Evolutionary conservation across 2,797 vertebrate species (phyloP), one percentile per base, ranked within the genome.

Genomic region (Molossus alvarezi): DNA sequence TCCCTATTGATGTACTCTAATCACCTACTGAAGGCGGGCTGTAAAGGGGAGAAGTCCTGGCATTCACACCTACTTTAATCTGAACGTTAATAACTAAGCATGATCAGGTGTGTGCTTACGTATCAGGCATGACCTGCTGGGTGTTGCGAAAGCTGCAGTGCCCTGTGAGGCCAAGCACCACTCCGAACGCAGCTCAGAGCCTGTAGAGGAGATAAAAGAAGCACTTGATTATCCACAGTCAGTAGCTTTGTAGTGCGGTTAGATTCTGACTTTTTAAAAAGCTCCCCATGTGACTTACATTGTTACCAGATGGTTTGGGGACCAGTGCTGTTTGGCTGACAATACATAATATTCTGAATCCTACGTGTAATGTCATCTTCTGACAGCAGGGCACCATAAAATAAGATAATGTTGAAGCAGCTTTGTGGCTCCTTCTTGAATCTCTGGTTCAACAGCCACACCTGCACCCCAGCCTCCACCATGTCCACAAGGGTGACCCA

Each of bases 181-280:
- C 37, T 51, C 64, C 79, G 41, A 48, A 79, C 64, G 48, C 15
- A 67, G 18, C 23, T 96, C 64, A 58, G 88, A 85, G 57, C n/a
- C 55, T 90, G 55, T 41, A 73, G 15, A 86, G 53, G 58, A 85
- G 37, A 14, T 20, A 33, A 62, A 15, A 85, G 41, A 94, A 55
- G 10, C 8, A 57, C 29, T 58, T 72, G 41, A 60, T 23, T 80
- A 88, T 57, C 23, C 29, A 83, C 57, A 80, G 20, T 86, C 69
- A 65, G 37, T 62, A 60, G 77, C 69, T 62, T 58, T 71, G 20
- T 53, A 13, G 53, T 81, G 25, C 37, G 4, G 25, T 29, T 17
- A 83, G 29, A 51, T 72, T 93, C 21, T 55, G n/a, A 55, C 25
- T 58, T 88, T 84, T 81, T 21, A 76, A 67, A 81, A 93, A 75